Evolutionary conservation across 2,888 invertebrate species (phyloP), one percentile per base, ranked within the genome.

Genomic region (Craniophora ligustri): DNA sequence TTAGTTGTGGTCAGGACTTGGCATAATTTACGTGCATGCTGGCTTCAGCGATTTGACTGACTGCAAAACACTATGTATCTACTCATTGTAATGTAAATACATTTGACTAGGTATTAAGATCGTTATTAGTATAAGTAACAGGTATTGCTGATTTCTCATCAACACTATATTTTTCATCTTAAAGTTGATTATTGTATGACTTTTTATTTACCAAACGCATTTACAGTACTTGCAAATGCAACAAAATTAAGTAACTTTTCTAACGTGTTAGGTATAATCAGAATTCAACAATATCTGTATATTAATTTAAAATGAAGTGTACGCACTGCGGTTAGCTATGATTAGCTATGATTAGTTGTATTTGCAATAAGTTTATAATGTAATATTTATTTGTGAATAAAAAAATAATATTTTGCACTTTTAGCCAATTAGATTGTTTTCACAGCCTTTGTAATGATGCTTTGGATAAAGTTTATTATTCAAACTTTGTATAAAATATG

Each of bases 11-110:
- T n/a, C 14, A 18, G 40, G 48, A 57, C 48, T 67, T 67, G 66
- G 63, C 35, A 21, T 35, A n/a, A 30, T 62, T 67, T 54, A 44
- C 49, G 11, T 36, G 39, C 42, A 54, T 28, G 38, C 60, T 60
- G 61, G 63, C 66, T 73, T 67, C 54, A 64, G 54, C 66, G 55
- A 72, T 67, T 72, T 47, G 73, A 78, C 75, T 78, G 78, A 76
- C 42, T 64, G 56, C 68, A 46, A n/a, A 70, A 61, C 69, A 76
- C 70, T 68, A 53, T 71, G 49, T 62, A 72, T 62, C 66, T 67
- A 70, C 53, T 65, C 60, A 53, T 69, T 67, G 46, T 64, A 64
- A 41, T 75, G 75, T 76, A 76, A 72, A 76, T 76, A 76, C 47
- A 75, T 57, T 66, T 60, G 62, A 61, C 13, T 76, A 76, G 70